Percentiles rank a stretch among this genome's conserved stretches.
Conservation (phyloP, 2,797 vertebrate genomes). For the Pteronotus mesoamericanus region DNA sequence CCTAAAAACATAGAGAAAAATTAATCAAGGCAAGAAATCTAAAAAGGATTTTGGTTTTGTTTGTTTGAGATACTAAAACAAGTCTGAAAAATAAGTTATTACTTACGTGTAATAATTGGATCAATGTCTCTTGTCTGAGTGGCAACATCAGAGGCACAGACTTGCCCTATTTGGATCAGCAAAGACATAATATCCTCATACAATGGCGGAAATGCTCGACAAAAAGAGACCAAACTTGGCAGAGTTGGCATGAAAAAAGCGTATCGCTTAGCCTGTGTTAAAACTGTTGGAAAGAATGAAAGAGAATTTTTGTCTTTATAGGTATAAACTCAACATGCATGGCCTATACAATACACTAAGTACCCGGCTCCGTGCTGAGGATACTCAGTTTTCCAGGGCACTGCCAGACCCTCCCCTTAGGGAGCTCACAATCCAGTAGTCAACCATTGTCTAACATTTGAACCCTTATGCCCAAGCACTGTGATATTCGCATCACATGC, state of each 20-base stretch:
- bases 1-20: slow-evolving; percentile 80
- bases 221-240: slow-evolving; percentile 96
- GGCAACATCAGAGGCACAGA: slow-evolving; percentile 96
- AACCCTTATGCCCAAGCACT: not conserved
- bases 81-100: not conserved
- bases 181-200: slow-evolving; percentile 96
- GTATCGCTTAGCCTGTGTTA: slow-evolving; percentile 94
- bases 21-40: slow-evolving; percentile 26
- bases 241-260: slow-evolving; percentile 97
- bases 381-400: not conserved
- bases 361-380: not conserved
- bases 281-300: slow-evolving; percentile 82
- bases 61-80: slow-evolving; percentile 1
- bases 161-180: slow-evolving; percentile 95
- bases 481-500: not conserved
- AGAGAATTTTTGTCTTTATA: slow-evolving; percentile 31
- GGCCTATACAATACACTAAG: not conserved
- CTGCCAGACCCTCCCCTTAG: not conserved
- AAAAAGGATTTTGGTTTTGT: not conserved
- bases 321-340: not conserved
- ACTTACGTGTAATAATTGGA: slow-evolving; percentile 95
- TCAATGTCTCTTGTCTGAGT: slow-evolving; percentile 94
- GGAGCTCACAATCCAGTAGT: not conserved
- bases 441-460: not conserved
- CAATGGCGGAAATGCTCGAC: slow-evolving; percentile 95